A percentile compares a stretch with the other conserved stretches of the same genome.
Conservation (phyloP, 2,797 vertebrate genomes). For the Loris lydekkerianus region DNA sequence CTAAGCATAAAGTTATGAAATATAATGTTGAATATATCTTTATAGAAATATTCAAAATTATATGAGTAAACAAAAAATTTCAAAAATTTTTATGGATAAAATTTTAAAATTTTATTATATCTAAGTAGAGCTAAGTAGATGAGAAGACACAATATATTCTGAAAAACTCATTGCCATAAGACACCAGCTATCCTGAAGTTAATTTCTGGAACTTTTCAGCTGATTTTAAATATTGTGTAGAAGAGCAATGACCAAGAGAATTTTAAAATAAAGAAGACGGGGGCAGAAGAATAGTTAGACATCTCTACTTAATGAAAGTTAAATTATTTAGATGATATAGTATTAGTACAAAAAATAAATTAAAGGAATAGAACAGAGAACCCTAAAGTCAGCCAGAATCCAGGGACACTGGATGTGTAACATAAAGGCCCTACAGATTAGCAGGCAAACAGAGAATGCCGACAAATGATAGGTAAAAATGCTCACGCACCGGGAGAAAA, state of each 20-base stretch:
- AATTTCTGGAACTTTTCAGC: constrained; percentile 5
- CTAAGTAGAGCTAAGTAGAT: not conserved
- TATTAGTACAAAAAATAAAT: not conserved
- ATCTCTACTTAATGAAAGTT: not conserved
- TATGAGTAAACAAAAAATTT: not conserved
- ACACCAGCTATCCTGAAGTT: not conserved
- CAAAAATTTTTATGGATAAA: not conserved
- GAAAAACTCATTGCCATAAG: not conserved
- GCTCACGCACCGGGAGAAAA: not conserved
- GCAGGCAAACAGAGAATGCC: not conserved
- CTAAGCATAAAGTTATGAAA: not conserved
- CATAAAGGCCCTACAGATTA: not conserved
- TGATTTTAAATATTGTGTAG: not conserved
- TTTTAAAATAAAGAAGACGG: not conserved
- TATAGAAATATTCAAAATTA: not conserved
- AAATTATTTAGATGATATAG: not conserved
- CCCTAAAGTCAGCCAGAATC: not conserved
- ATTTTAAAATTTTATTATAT: not conserved
- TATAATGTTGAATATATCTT: not conserved
- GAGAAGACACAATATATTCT: not conserved
- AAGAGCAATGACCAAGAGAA: not conserved
- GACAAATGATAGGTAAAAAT: not conserved
- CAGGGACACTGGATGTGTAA: not conserved
- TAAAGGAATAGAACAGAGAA: not conserved
- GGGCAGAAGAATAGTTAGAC: not conserved